Percentiles rank a stretch among this genome's conserved stretches.
Conservation (phyloP, 2,888 invertebrate genomes). For the Drosophila dives region DNA sequence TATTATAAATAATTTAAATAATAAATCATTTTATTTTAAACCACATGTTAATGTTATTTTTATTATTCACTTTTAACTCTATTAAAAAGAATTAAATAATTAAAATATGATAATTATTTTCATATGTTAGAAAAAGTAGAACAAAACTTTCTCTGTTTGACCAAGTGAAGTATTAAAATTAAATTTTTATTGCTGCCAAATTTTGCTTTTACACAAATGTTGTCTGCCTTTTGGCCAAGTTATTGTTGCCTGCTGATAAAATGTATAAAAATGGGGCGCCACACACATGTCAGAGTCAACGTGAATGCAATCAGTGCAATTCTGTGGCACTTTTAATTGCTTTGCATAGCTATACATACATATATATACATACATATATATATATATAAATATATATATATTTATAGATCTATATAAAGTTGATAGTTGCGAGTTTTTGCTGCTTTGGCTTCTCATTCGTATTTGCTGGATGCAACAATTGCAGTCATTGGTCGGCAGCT, state of each 20-base stretch:
- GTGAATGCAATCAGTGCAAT: constrained; percentile 61
- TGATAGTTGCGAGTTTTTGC: constrained; percentile 16
- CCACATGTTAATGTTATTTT: too few species aligned
- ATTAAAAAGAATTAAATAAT: not conserved
- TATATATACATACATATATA: not conserved
- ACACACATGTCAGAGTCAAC: constrained; percentile 12
- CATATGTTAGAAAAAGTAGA: not conserved
- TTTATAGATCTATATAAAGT: constrained; percentile 17
- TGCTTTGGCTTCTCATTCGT: constrained; percentile 24
- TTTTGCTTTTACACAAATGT: not conserved
- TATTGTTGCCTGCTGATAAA: constrained; percentile 7
- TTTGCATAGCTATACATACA: constrained; percentile 57
- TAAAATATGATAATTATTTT: not conserved
- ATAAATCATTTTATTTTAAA: too few species aligned
- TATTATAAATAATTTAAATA: too few species aligned
- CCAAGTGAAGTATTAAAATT: not conserved
- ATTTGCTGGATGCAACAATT: constrained; percentile 46
- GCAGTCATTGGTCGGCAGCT: constrained; percentile 39
- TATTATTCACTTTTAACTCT: too few species aligned
- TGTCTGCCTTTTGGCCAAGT: not conserved
- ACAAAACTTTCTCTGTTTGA: not conserved
- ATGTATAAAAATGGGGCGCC: constrained; percentile 15
- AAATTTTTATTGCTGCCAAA: not conserved
- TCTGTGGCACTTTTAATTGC: constrained; percentile 72
- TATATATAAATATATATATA: constrained; percentile 12